Evolutionary conservation across 2,113 vertebrate species (phyloP).

Genomic region (Ceuthmochares aereus): DNA sequence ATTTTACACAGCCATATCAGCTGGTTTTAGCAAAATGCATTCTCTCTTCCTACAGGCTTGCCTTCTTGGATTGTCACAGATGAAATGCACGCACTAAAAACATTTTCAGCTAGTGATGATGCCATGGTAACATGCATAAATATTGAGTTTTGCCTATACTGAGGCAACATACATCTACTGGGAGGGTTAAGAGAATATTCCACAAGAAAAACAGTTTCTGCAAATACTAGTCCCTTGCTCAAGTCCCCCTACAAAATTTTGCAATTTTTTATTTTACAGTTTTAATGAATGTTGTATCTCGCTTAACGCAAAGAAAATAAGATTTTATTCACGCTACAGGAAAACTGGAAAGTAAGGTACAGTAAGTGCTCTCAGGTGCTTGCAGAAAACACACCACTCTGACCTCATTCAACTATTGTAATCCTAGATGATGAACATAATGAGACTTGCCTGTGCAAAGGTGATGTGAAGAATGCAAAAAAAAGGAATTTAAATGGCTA

Average conservation of each 20-base stretch:
- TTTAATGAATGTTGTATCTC: not conserved
- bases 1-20: not conserved
- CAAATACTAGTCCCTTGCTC: not conserved
- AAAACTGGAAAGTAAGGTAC: not conserved
- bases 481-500: not conserved
- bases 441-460: not conserved
- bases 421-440: not conserved
- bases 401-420: not conserved
- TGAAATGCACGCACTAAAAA: not conserved
- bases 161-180: not conserved
- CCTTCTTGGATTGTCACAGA: not conserved
- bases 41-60: not conserved
- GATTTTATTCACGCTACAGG: not conserved
- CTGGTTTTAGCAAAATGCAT: not conserved
- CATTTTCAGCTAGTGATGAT: not conserved
- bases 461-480: not conserved
- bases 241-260: not conserved
- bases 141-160: not conserved
- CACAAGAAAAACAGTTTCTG: not conserved
- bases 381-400: not conserved
- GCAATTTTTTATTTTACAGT: not conserved
- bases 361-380: not conserved
- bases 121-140: not conserved
- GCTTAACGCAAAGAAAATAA: not conserved
- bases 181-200: not conserved